Evolutionary conservation across 2,888 invertebrate species (phyloP).

Genomic region (Folsomia candida): DNA sequence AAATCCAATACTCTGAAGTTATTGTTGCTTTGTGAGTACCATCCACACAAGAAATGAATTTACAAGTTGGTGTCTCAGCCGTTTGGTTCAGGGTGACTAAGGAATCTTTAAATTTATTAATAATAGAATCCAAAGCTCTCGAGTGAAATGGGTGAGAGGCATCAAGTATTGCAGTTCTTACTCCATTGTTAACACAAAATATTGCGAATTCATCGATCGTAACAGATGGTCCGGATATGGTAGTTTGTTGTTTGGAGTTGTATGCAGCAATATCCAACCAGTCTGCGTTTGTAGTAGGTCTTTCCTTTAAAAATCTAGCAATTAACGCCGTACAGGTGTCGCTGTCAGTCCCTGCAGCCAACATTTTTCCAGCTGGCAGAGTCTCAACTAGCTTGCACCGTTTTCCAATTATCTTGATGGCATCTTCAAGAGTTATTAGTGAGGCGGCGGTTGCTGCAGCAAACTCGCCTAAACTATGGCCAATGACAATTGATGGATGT

Average conservation of each 20-base stretch:
- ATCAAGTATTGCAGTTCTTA: no score
- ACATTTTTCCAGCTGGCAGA: slow-evolving; percentile 15
- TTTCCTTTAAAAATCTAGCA: background rate
- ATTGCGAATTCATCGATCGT: no score
- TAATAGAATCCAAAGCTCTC: no score
- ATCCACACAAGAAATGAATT: slow-evolving; percentile 16
- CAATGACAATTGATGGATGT: slow-evolving; percentile 25
- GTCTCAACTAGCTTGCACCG: slow-evolving; percentile 13
- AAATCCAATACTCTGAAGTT: slow-evolving; percentile 24
- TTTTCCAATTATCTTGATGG: slow-evolving; percentile 14
- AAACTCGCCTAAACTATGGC: slow-evolving; percentile 29
- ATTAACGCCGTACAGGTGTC: no score
- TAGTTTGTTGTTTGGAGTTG: no score
- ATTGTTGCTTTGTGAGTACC: background rate
- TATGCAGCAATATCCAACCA: slow-evolving; percentile 21
- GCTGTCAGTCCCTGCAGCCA: slow-evolving; percentile 2
- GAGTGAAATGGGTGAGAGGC: no score
- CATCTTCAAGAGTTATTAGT: no score
- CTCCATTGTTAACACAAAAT: no score
- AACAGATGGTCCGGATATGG: no score
- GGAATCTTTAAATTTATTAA: no score
- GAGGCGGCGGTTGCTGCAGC: slow-evolving; percentile 25
- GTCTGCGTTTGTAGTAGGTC: background rate
- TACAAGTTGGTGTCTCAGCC: background rate
- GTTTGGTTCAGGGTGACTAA: no score